Conservation (phyloP, 2,113 vertebrate species). For the Grallaria varia region DNA sequence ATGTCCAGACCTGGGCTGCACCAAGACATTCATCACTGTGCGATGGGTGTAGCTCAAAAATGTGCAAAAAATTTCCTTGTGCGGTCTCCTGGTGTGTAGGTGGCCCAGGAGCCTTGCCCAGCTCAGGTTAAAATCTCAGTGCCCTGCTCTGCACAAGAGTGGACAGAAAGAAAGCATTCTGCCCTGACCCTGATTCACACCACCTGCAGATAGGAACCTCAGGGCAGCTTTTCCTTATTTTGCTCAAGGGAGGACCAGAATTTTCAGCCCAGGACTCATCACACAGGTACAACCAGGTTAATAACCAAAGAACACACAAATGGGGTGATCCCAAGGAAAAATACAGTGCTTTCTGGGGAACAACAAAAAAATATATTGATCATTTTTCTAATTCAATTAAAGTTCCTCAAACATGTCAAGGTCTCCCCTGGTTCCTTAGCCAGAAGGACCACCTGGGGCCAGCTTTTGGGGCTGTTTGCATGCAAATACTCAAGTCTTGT, state of each 20-base stretch:
- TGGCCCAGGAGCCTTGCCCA: neutral
- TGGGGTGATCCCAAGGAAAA: neutral
- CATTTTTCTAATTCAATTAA: neutral
- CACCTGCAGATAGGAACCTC: neutral
- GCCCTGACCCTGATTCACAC: neutral
- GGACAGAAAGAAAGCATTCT: neutral
- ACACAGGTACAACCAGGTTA: neutral
- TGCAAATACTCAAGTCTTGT: neutral
- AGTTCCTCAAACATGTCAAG: neutral
- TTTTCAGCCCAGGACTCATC: neutral
- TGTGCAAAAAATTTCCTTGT: rapidly evolving
- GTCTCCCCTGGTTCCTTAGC: neutral
- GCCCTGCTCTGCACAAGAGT: neutral
- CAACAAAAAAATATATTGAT: neutral
- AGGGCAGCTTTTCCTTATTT: neutral
- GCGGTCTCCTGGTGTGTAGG: neutral
- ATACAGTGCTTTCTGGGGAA: neutral
- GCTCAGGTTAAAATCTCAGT: neutral
- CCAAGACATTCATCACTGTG: neutral
- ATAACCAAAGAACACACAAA: neutral
- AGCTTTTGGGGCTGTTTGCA: neutral
- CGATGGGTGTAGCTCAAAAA: neutral
- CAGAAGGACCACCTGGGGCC: neutral
- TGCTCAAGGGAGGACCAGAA: neutral
- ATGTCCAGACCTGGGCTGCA: neutral